phyloP scores from a whole-genome alignment of 2,888 invertebrate species.

The Amiota mariae region DNA sequence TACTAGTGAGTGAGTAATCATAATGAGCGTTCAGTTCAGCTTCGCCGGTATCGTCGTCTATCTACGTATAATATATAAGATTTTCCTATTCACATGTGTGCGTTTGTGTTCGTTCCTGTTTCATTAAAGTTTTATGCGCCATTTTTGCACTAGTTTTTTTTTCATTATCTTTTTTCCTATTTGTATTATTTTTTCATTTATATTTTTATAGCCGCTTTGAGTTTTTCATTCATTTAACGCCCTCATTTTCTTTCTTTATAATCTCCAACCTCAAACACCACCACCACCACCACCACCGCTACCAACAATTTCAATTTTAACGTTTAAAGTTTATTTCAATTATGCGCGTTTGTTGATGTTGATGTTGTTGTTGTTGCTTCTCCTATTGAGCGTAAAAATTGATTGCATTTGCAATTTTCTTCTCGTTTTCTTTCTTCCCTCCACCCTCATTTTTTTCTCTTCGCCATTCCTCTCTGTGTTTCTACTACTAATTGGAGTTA shows the following conservation, averaged over 20 bases:
- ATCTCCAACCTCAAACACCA: neutral
- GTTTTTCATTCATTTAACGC: slow-evolving; percentile 7
- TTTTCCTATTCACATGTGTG: too few relatives aligned
- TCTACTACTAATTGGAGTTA: slow-evolving; percentile 11
- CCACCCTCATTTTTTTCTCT: too few relatives aligned
- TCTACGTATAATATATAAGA: too few relatives aligned
- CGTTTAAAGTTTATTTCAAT: slow-evolving; percentile 10
- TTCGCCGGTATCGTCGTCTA: too few relatives aligned
- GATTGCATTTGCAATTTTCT: slow-evolving; percentile 66
- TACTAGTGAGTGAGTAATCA: neutral
- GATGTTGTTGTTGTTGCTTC: neutral
- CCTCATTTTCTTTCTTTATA: neutral
- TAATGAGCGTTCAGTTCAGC: neutral
- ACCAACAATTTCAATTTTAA: neutral
- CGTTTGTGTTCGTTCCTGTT: neutral
- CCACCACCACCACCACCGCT: neutral
- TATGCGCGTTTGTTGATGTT: neutral
- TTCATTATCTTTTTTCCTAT: neutral
- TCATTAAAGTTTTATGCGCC: slow-evolving; percentile 25
- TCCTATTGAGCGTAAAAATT: slow-evolving; percentile 53
- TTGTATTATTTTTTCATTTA: too few relatives aligned
- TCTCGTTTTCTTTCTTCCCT: slow-evolving; percentile 36
- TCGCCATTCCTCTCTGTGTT: slow-evolving; percentile 29
- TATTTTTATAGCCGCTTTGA: too few relatives aligned
- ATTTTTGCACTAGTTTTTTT: slow-evolving; percentile 17